Conservation (phyloP, 2,888 invertebrate species). For the Choristoneura rosaceana region DNA sequence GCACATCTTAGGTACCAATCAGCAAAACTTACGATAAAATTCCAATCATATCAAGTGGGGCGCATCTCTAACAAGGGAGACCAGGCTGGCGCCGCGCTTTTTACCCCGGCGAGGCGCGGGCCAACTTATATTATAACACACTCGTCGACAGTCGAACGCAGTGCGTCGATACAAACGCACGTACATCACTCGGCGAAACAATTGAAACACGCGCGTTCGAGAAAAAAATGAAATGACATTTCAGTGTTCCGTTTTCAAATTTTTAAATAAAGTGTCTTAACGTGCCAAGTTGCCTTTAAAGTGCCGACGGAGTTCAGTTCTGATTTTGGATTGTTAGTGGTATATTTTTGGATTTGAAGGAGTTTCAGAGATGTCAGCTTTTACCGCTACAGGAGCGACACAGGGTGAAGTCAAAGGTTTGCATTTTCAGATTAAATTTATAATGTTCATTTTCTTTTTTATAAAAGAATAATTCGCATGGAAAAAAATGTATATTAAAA, state of each 20-base stretch:
- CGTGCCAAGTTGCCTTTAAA: slow-evolving; percentile 64
- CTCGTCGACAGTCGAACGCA: slow-evolving; percentile 70
- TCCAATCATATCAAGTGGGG: slow-evolving; percentile 56
- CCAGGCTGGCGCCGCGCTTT: slow-evolving; percentile 83
- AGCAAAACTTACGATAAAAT: slow-evolving; percentile 61
- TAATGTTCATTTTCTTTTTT: neutral
- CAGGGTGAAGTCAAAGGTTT: slow-evolving; percentile 76
- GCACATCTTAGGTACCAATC: slow-evolving; percentile 12
- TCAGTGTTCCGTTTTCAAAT: slow-evolving; percentile 39
- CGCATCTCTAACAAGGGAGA: slow-evolving; percentile 81
- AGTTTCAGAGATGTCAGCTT: slow-evolving; percentile 71
- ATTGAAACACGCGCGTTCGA: slow-evolving; percentile 44
- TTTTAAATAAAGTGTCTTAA: slow-evolving; percentile 62
- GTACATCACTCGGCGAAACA: slow-evolving; percentile 18
- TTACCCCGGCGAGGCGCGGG: slow-evolving; percentile 72
- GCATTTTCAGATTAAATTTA: slow-evolving; percentile 41
- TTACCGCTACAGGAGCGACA: slow-evolving; percentile 61
- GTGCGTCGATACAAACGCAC: slow-evolving; percentile 53
- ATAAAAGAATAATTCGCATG: neutral
- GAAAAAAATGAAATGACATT: slow-evolving; percentile 45
- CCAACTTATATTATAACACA: slow-evolving; percentile 64
- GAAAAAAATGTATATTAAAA: neutral
- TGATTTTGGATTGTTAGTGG: slow-evolving; percentile 53
- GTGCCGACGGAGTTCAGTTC: slow-evolving; percentile 60
- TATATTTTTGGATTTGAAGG: slow-evolving; percentile 53